Evolutionary conservation across 2,797 vertebrate genomes (phyloP), one percentile per base, ranked within the genome.

Genomic region (Dermochelys coriacea): DNA sequence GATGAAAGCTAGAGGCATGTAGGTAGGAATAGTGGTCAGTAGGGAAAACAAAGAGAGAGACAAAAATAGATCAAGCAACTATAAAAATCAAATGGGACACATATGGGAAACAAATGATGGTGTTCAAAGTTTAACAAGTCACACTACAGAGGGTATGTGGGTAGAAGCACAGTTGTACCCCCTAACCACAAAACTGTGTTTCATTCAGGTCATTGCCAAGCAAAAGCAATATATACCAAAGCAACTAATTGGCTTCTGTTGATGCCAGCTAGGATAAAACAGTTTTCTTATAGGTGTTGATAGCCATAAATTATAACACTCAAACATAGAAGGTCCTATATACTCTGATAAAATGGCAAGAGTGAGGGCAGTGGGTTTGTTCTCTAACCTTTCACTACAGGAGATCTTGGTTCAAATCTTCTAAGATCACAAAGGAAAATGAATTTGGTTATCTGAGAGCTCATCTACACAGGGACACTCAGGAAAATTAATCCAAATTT

Each of bases 101-200:
- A 23, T 27, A 29, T 1, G 94, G 90, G 54, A 92, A 94, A 87
- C 5, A 90, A 92, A 87, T 1, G 6, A 94, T 47, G 3, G 52
- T 31, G 49, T 94, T 93, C 47, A 92, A 96, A 97, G 54, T 27
- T 95, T 93, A 93, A 90, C 61, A 91, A 92, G 89, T 19, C 85
- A 75, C 6, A 74, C 34, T 81, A 6, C 12, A 88, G 52, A 94
- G 6, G 27, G 18, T 80, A 19, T 80, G 27, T 87, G 75, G 34
- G 19, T 85, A 52, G 29, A 90, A 91, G 51, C 10, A 80, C 11
- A 84, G 31, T 82, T 85, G 80, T 23, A 74, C 57, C 27, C 50
- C 57, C 85, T 80, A 96, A 88, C 86, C 2, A 61, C 4, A 92
- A 84, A 96, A 80, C 71, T 91, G 14, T 19, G 68, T 92, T 91